These are phyloP conservation scores for Eristalinus sepulchralis DNA, from an alignment of 2,888 invertebrate genomes.

Conservation along the genomic window DNA sequence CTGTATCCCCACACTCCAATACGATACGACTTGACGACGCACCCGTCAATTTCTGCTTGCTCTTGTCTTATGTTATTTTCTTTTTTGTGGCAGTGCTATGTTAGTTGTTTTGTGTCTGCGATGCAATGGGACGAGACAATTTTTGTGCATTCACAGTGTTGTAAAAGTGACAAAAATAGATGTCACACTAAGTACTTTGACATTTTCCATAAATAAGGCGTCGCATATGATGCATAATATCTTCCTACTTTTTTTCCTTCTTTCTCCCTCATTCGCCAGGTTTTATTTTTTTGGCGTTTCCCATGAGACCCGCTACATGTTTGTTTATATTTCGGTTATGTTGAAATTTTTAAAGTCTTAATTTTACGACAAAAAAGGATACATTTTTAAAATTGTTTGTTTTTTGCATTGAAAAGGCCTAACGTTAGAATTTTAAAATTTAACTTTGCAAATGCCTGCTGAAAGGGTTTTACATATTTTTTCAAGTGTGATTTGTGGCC, in stretches of 20 bases:
- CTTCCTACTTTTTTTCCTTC: conserved; percentile 3
- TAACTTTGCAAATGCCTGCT: too few relatives aligned
- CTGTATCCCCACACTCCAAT: neutral
- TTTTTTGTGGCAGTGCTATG: conserved; percentile 21
- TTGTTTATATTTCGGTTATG: neutral
- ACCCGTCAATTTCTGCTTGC: conserved; percentile 56
- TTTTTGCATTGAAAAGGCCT: too few relatives aligned
- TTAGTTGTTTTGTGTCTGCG: conserved; percentile 74
- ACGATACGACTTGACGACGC: conserved; percentile 50
- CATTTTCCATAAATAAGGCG: conserved; percentile 71
- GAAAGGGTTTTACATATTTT: too few relatives aligned
- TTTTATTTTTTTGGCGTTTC: conserved; percentile 18
- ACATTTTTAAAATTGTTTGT: too few relatives aligned
- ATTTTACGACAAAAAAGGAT: neutral
- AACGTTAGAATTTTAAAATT: too few relatives aligned
- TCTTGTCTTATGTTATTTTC: conserved; percentile 29
- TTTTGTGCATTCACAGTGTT: conserved; percentile 59
- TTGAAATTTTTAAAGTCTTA: neutral
- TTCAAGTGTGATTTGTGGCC: too few relatives aligned
- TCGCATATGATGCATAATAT: conserved; percentile 48
- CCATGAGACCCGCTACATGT: neutral
- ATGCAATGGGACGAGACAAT: conserved; percentile 78
- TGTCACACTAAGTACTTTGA: conserved; percentile 71
- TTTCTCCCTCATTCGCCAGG: too few relatives aligned
- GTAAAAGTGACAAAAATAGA: conserved; percentile 72